Percentiles rank a stretch among this genome's conserved stretches.
phyloP scores from a whole-genome alignment of 2,888 invertebrate genomes.

The Ametastegia equiseti region DNA sequence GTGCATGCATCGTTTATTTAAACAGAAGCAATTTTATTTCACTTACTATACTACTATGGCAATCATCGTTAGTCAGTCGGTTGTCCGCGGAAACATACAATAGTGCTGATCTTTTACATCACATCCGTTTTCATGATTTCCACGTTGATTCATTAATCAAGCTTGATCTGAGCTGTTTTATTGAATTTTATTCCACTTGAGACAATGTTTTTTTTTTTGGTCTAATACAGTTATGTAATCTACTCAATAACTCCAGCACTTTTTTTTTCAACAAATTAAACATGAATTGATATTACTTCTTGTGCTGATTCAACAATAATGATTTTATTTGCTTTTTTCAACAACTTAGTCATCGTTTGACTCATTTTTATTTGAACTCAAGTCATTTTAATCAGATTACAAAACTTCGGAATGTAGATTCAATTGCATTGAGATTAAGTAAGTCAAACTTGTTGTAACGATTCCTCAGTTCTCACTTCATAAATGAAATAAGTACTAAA shows the following conservation, averaged over 20 bases:
- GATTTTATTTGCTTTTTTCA: no score
- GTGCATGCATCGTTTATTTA: background rate
- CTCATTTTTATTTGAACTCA: background rate
- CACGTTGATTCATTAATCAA: background rate
- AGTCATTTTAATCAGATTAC: background rate
- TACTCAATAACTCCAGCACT: no score
- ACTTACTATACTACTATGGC: background rate
- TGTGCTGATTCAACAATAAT: background rate
- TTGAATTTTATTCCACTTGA: no score
- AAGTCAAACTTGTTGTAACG: no score
- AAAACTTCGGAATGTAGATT: no score
- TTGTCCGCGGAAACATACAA: background rate
- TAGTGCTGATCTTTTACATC: background rate
- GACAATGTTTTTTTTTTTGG: no score
- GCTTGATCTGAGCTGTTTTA: background rate
- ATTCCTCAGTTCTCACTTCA: no score
- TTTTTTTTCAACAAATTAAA: no score
- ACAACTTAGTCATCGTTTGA: background rate
- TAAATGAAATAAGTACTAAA: no score
- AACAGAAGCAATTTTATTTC: background rate
- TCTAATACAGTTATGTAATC: no score
- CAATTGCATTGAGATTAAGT: no score
- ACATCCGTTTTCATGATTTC: background rate
- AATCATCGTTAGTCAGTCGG: background rate
- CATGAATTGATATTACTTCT: no score